These are phyloP conservation scores for Drosophila putrida DNA, from an alignment of 2,888 invertebrate genomes.

Conservation along the genomic window DNA sequence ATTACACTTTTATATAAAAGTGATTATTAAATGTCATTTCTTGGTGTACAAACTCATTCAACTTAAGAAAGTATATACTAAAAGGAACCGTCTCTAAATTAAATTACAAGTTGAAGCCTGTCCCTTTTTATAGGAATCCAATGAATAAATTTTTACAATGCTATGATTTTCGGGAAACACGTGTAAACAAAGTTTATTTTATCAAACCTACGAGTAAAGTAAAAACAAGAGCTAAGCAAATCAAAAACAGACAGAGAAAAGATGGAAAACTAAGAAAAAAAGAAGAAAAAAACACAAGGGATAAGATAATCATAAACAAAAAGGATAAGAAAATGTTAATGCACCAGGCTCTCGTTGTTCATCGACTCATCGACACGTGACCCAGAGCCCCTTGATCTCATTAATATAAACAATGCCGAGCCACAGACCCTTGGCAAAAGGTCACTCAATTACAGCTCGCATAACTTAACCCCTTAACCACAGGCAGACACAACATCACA, in stretches of 20 bases:
- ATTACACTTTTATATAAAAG: too few relatives aligned
- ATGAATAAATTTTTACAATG: constrained; percentile 15
- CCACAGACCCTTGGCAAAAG: constrained; percentile 45
- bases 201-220: constrained; percentile 18
- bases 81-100: too few relatives aligned
- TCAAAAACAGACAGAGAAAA: not conserved
- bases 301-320: constrained; percentile 9
- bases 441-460: constrained; percentile 59
- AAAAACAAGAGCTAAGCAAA: constrained; percentile 15
- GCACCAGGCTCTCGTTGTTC: constrained; percentile 7
- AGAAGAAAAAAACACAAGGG: not conserved
- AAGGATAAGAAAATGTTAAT: constrained; percentile 20
- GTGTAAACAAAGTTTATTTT: constrained; percentile 25
- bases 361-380: constrained; percentile 35
- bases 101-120: not conserved
- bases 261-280: constrained; percentile 4
- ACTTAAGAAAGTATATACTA: too few relatives aligned
- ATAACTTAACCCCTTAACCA: constrained; percentile 54
- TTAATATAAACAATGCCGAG: constrained; percentile 47
- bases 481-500: constrained; percentile 10
- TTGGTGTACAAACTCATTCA: too few relatives aligned
- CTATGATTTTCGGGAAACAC: constrained; percentile 13
- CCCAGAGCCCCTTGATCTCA: constrained; percentile 25
- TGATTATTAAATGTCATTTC: too few relatives aligned
- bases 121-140: not conserved